Percentiles rank a stretch among this genome's conserved stretches.
These are phyloP conservation scores for Dorcus parallelipipedus DNA, from an alignment of 2,888 invertebrate genomes.

Conservation along the genomic window DNA sequence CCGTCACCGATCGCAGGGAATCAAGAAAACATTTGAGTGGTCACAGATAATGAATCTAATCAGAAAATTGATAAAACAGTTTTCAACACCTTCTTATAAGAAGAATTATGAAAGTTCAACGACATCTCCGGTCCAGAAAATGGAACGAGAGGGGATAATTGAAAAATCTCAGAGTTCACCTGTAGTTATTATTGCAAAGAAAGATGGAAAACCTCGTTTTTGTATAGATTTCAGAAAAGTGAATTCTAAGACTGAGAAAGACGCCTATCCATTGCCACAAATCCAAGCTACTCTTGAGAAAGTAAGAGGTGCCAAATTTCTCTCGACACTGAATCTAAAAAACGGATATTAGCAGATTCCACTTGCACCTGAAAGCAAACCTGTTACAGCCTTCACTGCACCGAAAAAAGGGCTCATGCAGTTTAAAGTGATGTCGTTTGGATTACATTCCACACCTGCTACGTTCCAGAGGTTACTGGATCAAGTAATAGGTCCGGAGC, in stretches of 20 bases:
- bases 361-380: not conserved
- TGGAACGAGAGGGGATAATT: not conserved
- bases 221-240: not conserved
- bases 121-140: not conserved
- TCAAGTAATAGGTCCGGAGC: constrained; percentile 23
- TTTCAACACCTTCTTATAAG: too few species aligned
- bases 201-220: not conserved
- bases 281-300: not conserved
- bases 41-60: too few species aligned
- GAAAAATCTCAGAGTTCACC: not conserved
- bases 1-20: too few species aligned
- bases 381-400: constrained; percentile 25
- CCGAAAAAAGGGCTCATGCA: too few species aligned
- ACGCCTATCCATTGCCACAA: not conserved
- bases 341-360: not conserved
- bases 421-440: constrained; percentile 26
- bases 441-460: constrained; percentile 20
- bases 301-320: not conserved
- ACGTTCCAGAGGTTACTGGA: constrained; percentile 24
- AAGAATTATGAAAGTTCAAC: too few species aligned
- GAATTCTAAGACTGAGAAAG: not conserved
- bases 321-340: not conserved
- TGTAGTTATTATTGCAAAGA: not conserved
- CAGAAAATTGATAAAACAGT: too few species aligned
- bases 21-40: too few species aligned